Evolutionary conservation across 2,113 vertebrate species (phyloP).

Genomic region (Amphiprion ocellaris): DNA sequence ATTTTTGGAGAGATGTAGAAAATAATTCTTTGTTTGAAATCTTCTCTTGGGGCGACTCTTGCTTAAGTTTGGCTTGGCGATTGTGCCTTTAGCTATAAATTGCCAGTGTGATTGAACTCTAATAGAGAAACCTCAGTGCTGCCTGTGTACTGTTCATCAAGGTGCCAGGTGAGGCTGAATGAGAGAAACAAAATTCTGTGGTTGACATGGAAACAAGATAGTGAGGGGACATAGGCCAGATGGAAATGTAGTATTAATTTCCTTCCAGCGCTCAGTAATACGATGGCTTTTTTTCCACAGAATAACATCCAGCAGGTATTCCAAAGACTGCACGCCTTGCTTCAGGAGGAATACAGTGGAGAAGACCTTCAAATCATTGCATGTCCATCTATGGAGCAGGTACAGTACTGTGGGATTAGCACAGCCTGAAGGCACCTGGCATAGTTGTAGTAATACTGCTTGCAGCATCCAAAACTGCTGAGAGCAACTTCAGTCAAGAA

Average conservation of each 20-base stretch:
- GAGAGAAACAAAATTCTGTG: slow-evolving; percentile 58
- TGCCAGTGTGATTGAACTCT: slow-evolving; percentile 56
- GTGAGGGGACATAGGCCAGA: slow-evolving; percentile 63
- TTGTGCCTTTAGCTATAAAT: slow-evolving; percentile 45
- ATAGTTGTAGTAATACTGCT: slow-evolving; percentile 60
- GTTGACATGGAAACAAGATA: slow-evolving; percentile 81
- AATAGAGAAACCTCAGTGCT: slow-evolving; percentile 68
- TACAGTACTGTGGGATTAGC: slow-evolving; percentile 63
- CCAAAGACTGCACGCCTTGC: slow-evolving; percentile 91
- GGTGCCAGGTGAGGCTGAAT: slow-evolving; percentile 70
- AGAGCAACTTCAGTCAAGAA: slow-evolving; percentile 50
- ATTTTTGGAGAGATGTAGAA: background rate
- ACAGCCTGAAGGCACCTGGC: slow-evolving; percentile 46
- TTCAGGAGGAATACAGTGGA: slow-evolving; percentile 94
- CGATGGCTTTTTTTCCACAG: slow-evolving; percentile 78
- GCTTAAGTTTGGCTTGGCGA: slow-evolving; percentile 28
- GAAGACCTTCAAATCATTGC: slow-evolving; percentile 96
- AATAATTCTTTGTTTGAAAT: slow-evolving; percentile 1
- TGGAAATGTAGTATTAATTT: slow-evolving; percentile 74
- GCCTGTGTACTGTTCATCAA: slow-evolving; percentile 60
- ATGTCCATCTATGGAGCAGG: slow-evolving; percentile 98
- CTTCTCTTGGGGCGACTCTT: background rate
- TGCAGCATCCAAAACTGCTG: slow-evolving; percentile 50
- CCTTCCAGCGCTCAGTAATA: slow-evolving; percentile 65
- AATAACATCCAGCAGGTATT: slow-evolving; percentile 98